Evolutionary conservation across 64 coral and sea anemone species (phyloP), one percentile per base, ranked within the genome.

Genomic region (Exaiptasia diaphana): DNA sequence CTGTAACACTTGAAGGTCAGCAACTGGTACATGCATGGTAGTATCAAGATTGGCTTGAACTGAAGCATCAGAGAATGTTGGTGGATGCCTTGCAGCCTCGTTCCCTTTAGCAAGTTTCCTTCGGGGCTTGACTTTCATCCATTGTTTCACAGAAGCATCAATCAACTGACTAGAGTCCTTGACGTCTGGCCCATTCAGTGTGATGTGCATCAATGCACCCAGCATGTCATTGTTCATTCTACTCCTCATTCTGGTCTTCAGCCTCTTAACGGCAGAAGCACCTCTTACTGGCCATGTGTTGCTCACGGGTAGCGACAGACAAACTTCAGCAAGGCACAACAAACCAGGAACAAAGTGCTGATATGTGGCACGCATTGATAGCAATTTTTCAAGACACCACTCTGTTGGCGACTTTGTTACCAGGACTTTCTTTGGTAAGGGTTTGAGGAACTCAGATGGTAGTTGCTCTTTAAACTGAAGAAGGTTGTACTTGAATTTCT

Each of bases 401-500:
- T 46, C 71, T 48, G 71, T 75, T 18, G 71, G 39, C 0, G 71
- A 48, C 45, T 53, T 75, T 7, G 40, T 48, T 26, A 49, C 45
- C n/a, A 4, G 71, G 71, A 22, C 45, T 59, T 34, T 28, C 53
- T 80, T 80, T 80, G 38, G 54, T 80, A 52, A 43, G 54, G 58
- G 54, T 17, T 80, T 48, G 38, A 41, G 52, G 40, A 61, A 30
- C 76, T 62, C 36, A 13, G 76, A 80, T 57, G 37, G 76, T 63
- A 80, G 38, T 59, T 80, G 30, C 53, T 80, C 53, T 80, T 80
- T 57, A 5, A 75, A 39, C 36, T 80, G 54, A 53, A 80, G 76
- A 48, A 80, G 36, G 40, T 80, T 57, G 53, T 62, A 46, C 53
- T 80, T 80, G 46, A 80, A 60, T 42, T 62, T 57, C 53, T 80